A percentile compares a stretch with the other conserved stretches of the same genome.
These are phyloP conservation scores for Chymomyza fuscimana DNA, from an alignment of 2,888 invertebrate species.

Conservation along the genomic window DNA sequence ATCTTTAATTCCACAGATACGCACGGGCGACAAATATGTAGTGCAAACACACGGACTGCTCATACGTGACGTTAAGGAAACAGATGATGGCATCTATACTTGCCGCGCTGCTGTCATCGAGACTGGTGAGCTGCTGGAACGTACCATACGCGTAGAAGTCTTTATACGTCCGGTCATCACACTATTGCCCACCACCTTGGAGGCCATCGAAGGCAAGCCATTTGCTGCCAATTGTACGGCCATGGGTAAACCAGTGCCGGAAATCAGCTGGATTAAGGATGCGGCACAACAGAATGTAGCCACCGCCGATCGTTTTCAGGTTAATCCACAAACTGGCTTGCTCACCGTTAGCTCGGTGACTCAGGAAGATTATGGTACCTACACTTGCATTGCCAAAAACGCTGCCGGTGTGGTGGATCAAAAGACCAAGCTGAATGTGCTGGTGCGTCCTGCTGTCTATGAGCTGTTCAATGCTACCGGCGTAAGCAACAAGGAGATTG, in stretches of 20 bases:
- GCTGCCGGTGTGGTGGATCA: constrained; percentile 87
- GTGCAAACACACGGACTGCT: constrained; percentile 87
- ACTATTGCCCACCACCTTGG: constrained; percentile 82
- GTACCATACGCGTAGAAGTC: constrained; percentile 90
- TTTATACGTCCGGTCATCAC: constrained; percentile 88
- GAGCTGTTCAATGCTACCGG: constrained; percentile 88
- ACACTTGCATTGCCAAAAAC: constrained; percentile 90
- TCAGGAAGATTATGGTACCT: constrained; percentile 89
- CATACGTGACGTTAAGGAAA: constrained; percentile 88
- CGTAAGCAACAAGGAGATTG: constrained; percentile 83
- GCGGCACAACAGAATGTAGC: constrained; percentile 87
- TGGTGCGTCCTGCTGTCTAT: constrained; percentile 90
- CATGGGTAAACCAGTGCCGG: constrained; percentile 90
- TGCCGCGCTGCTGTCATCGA: constrained; percentile 92
- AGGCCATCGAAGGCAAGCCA: constrained; percentile 90
- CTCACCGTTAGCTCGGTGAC: constrained; percentile 87
- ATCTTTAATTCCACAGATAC: constrained; percentile 80
- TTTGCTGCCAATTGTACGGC: constrained; percentile 89
- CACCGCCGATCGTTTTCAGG: constrained; percentile 83
- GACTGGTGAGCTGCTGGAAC: constrained; percentile 89
- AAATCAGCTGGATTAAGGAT: constrained; percentile 90
- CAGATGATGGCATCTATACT: constrained; percentile 92
- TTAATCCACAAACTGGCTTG: constrained; percentile 86
- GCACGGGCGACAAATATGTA: constrained; percentile 86
- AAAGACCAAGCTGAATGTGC: constrained; percentile 85